phyloP scores from a whole-genome alignment of 2,797 vertebrate species.

The Oceanodroma leucorhoa region DNA sequence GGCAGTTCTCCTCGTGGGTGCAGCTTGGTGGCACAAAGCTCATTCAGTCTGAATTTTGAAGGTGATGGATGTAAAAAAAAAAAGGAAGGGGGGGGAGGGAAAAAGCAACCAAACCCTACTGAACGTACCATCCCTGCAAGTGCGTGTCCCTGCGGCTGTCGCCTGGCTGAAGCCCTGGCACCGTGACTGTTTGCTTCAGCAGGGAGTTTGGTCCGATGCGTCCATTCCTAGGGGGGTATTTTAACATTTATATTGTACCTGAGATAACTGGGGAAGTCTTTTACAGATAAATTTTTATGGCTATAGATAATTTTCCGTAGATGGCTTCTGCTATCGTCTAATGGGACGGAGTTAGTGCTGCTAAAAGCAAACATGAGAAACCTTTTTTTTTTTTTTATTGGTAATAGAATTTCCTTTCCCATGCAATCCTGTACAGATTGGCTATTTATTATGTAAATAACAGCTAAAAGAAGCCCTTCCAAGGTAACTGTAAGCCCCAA shows the following conservation, averaged over 20 bases:
- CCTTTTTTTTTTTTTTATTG: neutral
- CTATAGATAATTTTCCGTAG: neutral
- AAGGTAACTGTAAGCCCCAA: neutral
- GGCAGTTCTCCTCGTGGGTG: neutral
- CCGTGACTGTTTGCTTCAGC: neutral
- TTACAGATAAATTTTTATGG: conserved; percentile 1
- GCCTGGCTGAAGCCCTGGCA: neutral
- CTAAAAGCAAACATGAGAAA: neutral
- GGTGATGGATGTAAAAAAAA: neutral
- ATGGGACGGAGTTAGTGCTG: neutral
- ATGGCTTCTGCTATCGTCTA: neutral
- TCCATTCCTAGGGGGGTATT: neutral
- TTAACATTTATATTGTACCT: conserved; percentile 1
- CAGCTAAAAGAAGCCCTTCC: conserved; percentile 2
- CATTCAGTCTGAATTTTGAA: neutral
- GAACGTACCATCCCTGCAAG: neutral
- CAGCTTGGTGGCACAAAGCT: neutral
- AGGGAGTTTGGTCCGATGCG: neutral
- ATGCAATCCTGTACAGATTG: neutral
- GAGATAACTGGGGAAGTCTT: neutral
- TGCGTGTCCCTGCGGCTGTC: neutral
- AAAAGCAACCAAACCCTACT: too few relatives aligned
- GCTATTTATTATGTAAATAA: conserved; percentile 23
- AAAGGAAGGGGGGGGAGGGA: too few relatives aligned
- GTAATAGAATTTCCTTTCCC: neutral